phyloP scores from a whole-genome alignment of 1,140 invertebrate species.

The Drosophila littoralis region DNA sequence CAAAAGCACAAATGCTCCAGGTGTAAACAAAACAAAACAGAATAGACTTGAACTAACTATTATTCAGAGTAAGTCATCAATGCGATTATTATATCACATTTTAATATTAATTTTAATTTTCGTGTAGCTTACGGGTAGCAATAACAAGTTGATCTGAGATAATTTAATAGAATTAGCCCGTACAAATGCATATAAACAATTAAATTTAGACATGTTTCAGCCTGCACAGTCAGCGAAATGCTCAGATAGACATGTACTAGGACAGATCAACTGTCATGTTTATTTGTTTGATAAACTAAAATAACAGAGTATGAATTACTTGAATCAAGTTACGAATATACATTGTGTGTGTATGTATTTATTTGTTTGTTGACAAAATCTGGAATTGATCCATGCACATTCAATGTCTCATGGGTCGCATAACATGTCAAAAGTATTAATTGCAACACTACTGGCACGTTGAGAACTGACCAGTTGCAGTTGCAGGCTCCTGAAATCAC shows the following conservation, averaged over 20 bases:
- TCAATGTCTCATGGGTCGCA: neutral
- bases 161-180: neutral
- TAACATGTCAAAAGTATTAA: conserved; percentile 58
- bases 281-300: neutral
- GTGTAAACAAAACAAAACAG: no score
- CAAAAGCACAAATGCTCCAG: no score
- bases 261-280: neutral
- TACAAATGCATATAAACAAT: neutral
- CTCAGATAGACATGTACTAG: neutral
- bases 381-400: conserved; percentile 4
- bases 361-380: conserved; percentile 1
- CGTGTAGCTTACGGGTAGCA: neutral
- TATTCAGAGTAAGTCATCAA: no score
- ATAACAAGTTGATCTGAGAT: neutral
- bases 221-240: neutral
- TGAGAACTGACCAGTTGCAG: conserved; percentile 15
- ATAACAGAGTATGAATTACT: neutral
- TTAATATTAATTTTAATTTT: no score
- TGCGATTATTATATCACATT: no score
- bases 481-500: conserved; percentile 50
- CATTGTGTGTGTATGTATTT: neutral
- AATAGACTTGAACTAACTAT: no score
- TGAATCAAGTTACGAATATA: neutral
- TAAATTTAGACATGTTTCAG: neutral
- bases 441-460: conserved; percentile 40